Evolutionary conservation across 1,140 invertebrate genomes (phyloP), one percentile per base, ranked within the genome.

Genomic region (Phocides pigmalion): DNA sequence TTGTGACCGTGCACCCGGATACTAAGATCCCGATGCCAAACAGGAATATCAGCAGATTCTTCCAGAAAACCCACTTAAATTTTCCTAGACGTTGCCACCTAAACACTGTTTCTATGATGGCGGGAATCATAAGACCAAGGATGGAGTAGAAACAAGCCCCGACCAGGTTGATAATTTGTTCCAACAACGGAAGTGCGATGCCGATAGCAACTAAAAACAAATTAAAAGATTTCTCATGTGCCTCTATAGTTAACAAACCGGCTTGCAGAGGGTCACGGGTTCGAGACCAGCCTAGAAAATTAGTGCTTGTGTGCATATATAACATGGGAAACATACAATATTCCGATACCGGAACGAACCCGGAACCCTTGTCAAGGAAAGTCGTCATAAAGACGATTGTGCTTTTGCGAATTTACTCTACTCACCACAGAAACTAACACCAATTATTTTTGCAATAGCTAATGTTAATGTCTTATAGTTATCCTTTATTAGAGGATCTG

Each of bases 161-260:
- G 15, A 98, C 96, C 17, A 98, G 91, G 47, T 97, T 96, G 64
- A 98, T 98, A 70, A 98, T 95, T n/a, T 97, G 93, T 58, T 97
- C 97, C 61, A 99, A 90, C 65, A 97, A 92, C 1, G 97, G 96
- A 17, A 98, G 94, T 4, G 94, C 89, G 4, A 94, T 93, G 0
- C 96, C 97, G 19, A 98, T 90, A 19, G 92, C 91, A 72, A 97
- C 97, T 93, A 94, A 59, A 84, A 82, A 49, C 11, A 35, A 50
- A 28, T 28, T 28, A 28, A 71, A 50, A 66, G 14, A 20, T 20
- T 20, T 3, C n/a, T n/a, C n/a, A n/a, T n/a, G n/a, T n/a, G n/a
- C n/a, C n/a, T n/a, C n/a, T n/a, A n/a, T n/a, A n/a, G n/a, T n/a
- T n/a, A n/a, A n/a, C n/a, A n/a, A n/a, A n/a, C n/a, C n/a, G n/a